phyloP scores from a whole-genome alignment of 1,140 invertebrate genomes.

The Aphaenogaster rudis region DNA sequence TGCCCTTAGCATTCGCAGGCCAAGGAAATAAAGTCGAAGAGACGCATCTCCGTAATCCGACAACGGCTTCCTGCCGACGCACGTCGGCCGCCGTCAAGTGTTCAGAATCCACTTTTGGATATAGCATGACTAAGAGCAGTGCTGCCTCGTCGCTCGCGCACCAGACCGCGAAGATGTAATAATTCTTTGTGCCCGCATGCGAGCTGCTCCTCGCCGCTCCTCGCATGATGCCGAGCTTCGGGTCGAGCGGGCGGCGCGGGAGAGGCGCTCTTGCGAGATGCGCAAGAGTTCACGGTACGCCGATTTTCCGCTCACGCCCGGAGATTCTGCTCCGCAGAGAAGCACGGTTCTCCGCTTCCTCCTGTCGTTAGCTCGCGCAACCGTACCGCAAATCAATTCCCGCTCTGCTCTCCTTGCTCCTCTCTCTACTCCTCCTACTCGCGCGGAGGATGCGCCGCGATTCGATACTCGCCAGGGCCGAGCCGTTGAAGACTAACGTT shows the following conservation, averaged over 20 bases:
- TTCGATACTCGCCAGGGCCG: constrained; percentile 6
- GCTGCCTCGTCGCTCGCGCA: constrained; percentile 72
- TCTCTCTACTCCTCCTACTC: background rate
- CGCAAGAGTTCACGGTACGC: constrained; percentile 75
- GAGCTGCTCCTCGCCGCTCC: constrained; percentile 62
- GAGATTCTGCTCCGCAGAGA: constrained; percentile 51
- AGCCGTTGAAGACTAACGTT: background rate
- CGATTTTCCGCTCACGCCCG: constrained; percentile 76
- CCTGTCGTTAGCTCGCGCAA: constrained; percentile 59
- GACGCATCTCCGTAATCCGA: constrained; percentile 62
- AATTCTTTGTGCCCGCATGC: constrained; percentile 79
- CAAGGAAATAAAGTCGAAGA: background rate
- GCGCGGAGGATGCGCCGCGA: constrained; percentile 4
- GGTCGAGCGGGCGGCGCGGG: constrained; percentile 29
- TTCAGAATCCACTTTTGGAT: constrained; percentile 69
- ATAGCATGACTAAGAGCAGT: constrained; percentile 74
- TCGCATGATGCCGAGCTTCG: constrained; percentile 61
- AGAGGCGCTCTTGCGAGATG: constrained; percentile 75
- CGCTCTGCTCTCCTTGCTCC: background rate
- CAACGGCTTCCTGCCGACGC: constrained; percentile 54
- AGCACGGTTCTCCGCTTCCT: constrained; percentile 53
- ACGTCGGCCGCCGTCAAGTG: constrained; percentile 51
- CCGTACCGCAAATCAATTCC: constrained; percentile 60
- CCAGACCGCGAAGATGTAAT: constrained; percentile 84
- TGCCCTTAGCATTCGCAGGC: too few relatives aligned